Evolutionary conservation across 2,113 vertebrate species (phyloP).

Genomic region (Macquaria ambigua): DNA sequence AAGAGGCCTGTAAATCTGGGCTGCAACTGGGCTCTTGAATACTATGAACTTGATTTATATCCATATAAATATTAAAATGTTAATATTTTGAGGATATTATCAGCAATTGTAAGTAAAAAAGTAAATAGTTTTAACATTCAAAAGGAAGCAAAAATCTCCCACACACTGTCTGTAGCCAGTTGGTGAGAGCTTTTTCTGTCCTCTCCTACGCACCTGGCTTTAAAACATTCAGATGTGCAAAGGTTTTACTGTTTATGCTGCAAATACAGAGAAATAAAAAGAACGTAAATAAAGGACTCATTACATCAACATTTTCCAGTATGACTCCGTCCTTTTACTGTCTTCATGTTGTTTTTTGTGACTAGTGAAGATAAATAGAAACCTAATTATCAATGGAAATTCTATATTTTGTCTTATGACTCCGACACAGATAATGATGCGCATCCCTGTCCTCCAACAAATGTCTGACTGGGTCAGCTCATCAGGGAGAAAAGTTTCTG

Average conservation of each 20-base stretch:
- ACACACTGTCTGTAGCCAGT: conserved; percentile 73
- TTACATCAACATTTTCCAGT: background rate
- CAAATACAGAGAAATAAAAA: conserved; percentile 17
- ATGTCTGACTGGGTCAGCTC: conserved; percentile 56
- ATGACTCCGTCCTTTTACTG: background rate
- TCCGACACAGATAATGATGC: conserved; percentile 33
- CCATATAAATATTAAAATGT: background rate
- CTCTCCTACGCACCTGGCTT: conserved; percentile 73
- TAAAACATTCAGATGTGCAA: conserved; percentile 68
- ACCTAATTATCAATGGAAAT: background rate
- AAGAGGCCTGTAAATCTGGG: background rate
- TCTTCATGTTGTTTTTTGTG: background rate
- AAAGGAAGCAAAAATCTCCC: conserved; percentile 71
- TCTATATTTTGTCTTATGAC: conserved; percentile 33
- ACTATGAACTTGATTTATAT: background rate
- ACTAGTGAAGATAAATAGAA: background rate
- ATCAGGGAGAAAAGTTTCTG: conserved; percentile 46
- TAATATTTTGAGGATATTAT: conserved; percentile 1
- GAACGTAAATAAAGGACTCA: background rate
- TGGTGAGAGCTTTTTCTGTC: conserved; percentile 71
- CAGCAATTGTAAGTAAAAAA: conserved; percentile 30
- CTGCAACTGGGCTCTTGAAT: background rate
- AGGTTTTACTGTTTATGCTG: conserved; percentile 51
- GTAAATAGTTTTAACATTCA: conserved; percentile 45
- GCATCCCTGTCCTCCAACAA: conserved; percentile 9